Percentiles rank a stretch among this genome's conserved stretches.
These are phyloP conservation scores for Tichodroma muraria DNA, from an alignment of 2,113 vertebrate species.

Conservation along the genomic window DNA sequence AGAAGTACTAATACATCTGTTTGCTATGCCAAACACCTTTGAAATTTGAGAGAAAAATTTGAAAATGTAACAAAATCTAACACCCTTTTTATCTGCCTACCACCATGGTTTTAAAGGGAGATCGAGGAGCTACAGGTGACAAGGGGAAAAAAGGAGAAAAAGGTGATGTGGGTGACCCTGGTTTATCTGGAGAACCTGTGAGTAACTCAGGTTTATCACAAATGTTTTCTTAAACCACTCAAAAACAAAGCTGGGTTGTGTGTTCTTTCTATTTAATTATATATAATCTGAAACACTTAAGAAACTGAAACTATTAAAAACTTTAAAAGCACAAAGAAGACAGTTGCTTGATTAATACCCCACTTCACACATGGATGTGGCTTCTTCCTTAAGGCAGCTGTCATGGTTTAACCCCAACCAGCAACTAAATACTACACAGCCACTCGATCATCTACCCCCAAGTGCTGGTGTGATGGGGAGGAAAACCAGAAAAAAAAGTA, in stretches of 20 bases:
- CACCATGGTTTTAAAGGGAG: slow-evolving; percentile 67
- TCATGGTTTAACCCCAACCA: no score
- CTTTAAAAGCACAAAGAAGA: neutral
- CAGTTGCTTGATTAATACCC: neutral
- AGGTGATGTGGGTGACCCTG: slow-evolving; percentile 80
- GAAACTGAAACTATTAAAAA: neutral
- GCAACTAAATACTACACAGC: neutral
- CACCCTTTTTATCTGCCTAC: no score
- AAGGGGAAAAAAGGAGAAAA: slow-evolving; percentile 81
- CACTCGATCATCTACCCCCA: neutral
- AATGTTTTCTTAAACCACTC: neutral
- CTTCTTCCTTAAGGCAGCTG: neutral
- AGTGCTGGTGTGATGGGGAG: neutral
- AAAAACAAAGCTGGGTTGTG: neutral
- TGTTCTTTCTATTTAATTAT: neutral
- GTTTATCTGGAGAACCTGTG: slow-evolving; percentile 77
- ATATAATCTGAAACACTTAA: neutral
- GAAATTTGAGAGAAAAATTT: neutral
- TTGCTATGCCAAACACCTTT: neutral
- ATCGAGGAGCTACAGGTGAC: slow-evolving; percentile 79
- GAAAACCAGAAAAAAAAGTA: neutral
- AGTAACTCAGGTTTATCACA: slow-evolving; percentile 39
- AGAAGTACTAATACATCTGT: neutral
- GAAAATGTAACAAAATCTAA: neutral
- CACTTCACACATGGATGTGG: neutral